Evolutionary conservation across 92 coral and sea anemone species (phyloP), one percentile per base, ranked within the genome.

Genomic region (Epizoanthus illoricatus): DNA sequence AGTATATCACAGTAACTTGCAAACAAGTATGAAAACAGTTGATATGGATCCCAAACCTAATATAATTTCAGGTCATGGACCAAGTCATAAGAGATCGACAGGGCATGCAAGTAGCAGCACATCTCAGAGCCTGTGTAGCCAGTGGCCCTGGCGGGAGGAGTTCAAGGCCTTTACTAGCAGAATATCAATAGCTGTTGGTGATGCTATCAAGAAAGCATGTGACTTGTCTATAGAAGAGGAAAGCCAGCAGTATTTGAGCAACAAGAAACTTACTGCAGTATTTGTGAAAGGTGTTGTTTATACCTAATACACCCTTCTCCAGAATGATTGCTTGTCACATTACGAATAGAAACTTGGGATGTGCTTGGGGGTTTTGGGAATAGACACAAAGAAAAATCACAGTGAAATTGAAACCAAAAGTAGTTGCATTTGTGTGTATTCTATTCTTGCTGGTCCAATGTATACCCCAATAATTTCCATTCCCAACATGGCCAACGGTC

Each of bases 101-200:
- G 88, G 47, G 60, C 76, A 69, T 72, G 80, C 61, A 58, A 54
- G 87, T 62, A 79, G 75, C 67, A 74, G 67, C 36, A 73, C 81
- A 24, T 28, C 90, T 39, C 86, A 80, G 65, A 79, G 65, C 40
- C 74, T 57, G 59, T 54, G 83, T 24, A 74, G 85, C 23, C 90
- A 76, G 62, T 93, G 97, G 97, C 91, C 88, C 0, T 93, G 97
- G 97, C 75, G 97, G 36, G 92, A 90, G 24, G 94, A 93, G 68
- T 93, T 93, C 63, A 93, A 93, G 85, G 87, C 87, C 63, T 87
- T 87, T 55, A 84, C 82, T n/a, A 90, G 90, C 66, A 84, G 93
- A 49, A 86, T 93, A 81, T 93, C 97, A 64, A 60, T 86, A n/a
- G 88, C 89, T 20, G 86, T 93, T 58, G 89, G 84, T 78, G 94